Conservation (phyloP, 2,113 vertebrate species). For the Actenoides hombroni region DNA sequence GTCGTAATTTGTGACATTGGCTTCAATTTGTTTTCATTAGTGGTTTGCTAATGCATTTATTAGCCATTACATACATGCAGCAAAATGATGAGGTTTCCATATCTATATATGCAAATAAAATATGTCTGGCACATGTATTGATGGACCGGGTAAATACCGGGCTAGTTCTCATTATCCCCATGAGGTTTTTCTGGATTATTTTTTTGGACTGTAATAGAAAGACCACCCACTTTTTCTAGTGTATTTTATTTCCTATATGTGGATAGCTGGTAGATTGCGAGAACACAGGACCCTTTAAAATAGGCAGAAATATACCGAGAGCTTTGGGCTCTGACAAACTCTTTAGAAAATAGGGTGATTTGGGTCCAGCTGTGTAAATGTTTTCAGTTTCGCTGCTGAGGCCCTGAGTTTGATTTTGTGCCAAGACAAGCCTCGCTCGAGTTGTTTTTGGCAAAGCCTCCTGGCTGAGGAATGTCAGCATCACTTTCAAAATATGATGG, state of each 20-base stretch:
- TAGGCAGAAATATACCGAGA: conserved; percentile 50
- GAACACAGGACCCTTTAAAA: conserved; percentile 78
- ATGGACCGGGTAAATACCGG: neutral
- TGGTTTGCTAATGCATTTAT: conserved; percentile 29
- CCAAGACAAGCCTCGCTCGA: conserved; percentile 90
- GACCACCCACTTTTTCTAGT: conserved; percentile 46
- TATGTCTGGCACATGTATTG: neutral
- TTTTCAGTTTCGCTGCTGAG: conserved; percentile 94
- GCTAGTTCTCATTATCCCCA: conserved; percentile 19
- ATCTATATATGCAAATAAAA: conserved; percentile 52
- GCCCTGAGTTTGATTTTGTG: conserved; percentile 85
- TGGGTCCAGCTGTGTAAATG: conserved; percentile 99
- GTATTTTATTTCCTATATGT: conserved; percentile 65
- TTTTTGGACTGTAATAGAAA: conserved; percentile 45
- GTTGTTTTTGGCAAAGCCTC: conserved; percentile 94
- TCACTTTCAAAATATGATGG: conserved; percentile 92
- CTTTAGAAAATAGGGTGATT: conserved; percentile 81
- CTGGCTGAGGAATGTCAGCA: conserved; percentile 94
- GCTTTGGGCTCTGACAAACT: conserved; percentile 70
- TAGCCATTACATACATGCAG: conserved; percentile 30
- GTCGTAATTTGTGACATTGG: conserved; percentile 23
- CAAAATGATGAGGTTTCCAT: conserved; percentile 49
- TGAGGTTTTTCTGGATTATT: conserved; percentile 38
- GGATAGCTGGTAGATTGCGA: conserved; percentile 32
- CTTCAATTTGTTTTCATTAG: conserved; percentile 30